Percentiles rank a stretch among this genome's conserved stretches.
Conservation (phyloP, 2,797 vertebrate species). For the Leptodactylus fallax region DNA sequence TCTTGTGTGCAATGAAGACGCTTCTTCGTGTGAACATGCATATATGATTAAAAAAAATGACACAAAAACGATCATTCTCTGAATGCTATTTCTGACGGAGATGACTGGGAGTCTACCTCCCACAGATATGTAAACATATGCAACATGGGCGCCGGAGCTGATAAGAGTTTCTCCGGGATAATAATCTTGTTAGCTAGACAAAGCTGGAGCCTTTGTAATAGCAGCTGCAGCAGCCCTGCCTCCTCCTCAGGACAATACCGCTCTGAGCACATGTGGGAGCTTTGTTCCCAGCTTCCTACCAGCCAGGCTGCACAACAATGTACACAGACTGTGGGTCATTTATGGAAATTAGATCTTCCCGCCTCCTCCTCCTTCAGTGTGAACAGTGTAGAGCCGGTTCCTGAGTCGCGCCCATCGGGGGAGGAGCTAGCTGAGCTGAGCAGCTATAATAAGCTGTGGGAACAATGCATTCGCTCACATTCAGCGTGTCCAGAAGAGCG, state of each 20-base stretch:
- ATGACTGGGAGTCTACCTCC: neutral
- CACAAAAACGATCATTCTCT: too few species aligned
- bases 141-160: neutral
- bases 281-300: conserved; percentile 22
- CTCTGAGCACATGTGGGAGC: neutral
- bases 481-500: conserved; percentile 46
- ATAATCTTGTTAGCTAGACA: neutral
- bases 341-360: neutral
- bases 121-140: neutral
- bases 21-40: too few species aligned
- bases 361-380: neutral
- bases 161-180: neutral
- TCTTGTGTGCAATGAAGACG: too few species aligned
- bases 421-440: conserved; percentile 14
- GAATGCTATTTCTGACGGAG: neutral
- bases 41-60: too few species aligned
- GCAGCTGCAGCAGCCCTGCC: neutral
- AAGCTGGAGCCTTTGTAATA: neutral
- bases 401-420: neutral
- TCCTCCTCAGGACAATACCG: neutral
- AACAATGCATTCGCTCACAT: conserved; percentile 50
- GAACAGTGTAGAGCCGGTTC: neutral
- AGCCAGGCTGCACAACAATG: conserved; percentile 10
- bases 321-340: neutral
- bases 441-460: conserved; percentile 49